A percentile compares a stretch with the other conserved stretches of the same genome.
Evolutionary conservation across 2,113 vertebrate genomes (phyloP).

Genomic region (Picathartes gymnocephalus): DNA sequence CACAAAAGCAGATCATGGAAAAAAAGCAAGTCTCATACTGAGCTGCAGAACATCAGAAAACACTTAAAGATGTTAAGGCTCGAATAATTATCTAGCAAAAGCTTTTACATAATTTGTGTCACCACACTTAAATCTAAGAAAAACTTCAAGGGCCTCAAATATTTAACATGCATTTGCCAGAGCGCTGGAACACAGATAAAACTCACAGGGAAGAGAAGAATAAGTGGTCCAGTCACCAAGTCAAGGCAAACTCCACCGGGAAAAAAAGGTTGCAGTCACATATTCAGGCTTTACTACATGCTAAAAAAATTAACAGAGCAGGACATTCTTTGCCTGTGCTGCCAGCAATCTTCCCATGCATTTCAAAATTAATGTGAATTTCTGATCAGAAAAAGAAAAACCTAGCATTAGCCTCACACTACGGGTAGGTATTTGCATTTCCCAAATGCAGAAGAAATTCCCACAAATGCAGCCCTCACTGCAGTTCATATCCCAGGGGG

Average conservation of each 20-base stretch:
- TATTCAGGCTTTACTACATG: not conserved
- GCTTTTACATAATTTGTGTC: constrained; percentile 27
- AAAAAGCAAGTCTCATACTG: not conserved
- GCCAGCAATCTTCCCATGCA: not conserved
- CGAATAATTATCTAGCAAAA: constrained; percentile 31
- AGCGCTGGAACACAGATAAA: not conserved
- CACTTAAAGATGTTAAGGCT: constrained; percentile 13
- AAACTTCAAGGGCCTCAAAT: not conserved
- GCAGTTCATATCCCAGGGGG: not conserved
- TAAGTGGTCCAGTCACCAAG: not conserved
- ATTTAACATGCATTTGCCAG: not conserved
- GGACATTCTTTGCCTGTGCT: not conserved
- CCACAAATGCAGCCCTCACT: not conserved
- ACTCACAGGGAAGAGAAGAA: not conserved
- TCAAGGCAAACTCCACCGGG: not conserved
- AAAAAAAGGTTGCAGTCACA: not conserved
- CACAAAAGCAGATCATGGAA: not conserved
- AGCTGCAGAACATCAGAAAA: constrained; percentile 31
- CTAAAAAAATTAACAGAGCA: not conserved
- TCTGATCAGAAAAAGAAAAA: not conserved
- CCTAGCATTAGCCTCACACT: not conserved
- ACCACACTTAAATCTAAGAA: not conserved
- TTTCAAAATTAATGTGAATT: not conserved
- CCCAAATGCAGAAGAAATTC: not conserved
- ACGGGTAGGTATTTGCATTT: not conserved